A percentile compares a stretch with the other conserved stretches of the same genome.
Conservation (phyloP, 2,113 vertebrate species). For the Eupsittula cactorum region DNA sequence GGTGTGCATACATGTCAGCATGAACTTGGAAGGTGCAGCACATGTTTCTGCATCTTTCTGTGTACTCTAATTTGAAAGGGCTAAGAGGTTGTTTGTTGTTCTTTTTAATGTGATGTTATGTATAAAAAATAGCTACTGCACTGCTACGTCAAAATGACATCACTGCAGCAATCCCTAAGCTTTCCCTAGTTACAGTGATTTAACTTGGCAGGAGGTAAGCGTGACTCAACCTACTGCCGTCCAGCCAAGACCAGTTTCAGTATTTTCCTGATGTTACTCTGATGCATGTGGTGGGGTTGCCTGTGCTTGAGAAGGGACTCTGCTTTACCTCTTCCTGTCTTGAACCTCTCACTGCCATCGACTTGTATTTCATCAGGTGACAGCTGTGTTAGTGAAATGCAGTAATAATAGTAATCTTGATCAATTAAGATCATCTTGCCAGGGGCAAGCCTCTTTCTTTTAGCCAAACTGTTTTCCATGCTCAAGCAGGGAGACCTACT, state of each 20-base stretch:
- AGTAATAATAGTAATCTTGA: not conserved
- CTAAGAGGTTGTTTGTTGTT: not conserved
- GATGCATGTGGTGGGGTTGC: not conserved
- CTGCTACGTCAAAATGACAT: slow-evolving; percentile 1
- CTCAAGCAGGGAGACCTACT: not conserved
- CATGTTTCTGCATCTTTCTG: not conserved
- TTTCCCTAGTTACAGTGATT: not conserved
- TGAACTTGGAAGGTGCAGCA: not conserved
- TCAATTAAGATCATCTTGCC: not conserved
- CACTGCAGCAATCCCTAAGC: not conserved
- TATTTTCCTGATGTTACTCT: slow-evolving; percentile 8
- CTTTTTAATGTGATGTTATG: not conserved
- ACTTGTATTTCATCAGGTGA: not conserved
- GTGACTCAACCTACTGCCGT: slow-evolving; percentile 1
- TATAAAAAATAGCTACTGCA: slow-evolving; percentile 3
- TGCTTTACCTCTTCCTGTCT: slow-evolving; percentile 4
- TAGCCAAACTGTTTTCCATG: not conserved
- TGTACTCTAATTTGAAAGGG: not conserved
- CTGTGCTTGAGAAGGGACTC: not conserved
- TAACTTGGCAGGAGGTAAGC: slow-evolving; percentile 11
- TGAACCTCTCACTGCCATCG: not conserved
- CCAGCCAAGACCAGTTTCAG: not conserved
- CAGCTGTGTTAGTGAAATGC: not conserved
- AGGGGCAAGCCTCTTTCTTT: not conserved
- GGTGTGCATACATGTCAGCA: not conserved